Percentiles rank a stretch among this genome's conserved stretches.
phyloP scores from a whole-genome alignment of 1,140 invertebrate species.

The Leptopilina clavipes region DNA sequence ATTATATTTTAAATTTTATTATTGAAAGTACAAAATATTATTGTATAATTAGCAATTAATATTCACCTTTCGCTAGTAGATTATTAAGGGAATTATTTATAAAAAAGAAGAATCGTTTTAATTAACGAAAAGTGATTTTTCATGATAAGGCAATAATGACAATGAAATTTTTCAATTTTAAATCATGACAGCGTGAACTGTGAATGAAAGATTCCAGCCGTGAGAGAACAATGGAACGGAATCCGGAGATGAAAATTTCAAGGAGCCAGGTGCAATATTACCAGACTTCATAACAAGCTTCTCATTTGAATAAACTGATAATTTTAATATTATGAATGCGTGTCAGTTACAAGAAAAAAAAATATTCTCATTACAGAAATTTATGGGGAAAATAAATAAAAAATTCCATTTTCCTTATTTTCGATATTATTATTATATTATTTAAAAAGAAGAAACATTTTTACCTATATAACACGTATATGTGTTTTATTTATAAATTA shows the following conservation, averaged over 20 bases:
- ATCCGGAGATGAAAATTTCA: conserved; percentile 26
- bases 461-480: too few species aligned
- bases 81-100: too few species aligned
- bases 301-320: not conserved
- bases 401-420: too few species aligned
- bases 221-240: conserved; percentile 6
- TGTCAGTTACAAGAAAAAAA: not conserved
- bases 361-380: too few species aligned
- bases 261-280: conserved; percentile 27
- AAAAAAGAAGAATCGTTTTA: too few species aligned
- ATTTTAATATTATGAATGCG: not conserved
- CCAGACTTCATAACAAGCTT: conserved; percentile 25
- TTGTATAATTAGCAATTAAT: too few species aligned
- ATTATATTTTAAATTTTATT: too few species aligned
- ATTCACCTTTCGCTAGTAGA: too few species aligned
- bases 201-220: conserved; percentile 22
- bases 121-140: not conserved
- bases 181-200: conserved; percentile 20
- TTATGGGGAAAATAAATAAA: too few species aligned
- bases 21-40: too few species aligned
- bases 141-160: not conserved
- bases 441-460: too few species aligned
- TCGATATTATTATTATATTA: too few species aligned
- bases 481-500: not conserved
- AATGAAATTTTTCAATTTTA: not conserved